These are phyloP conservation scores for Sarcophaga rosellei DNA, from an alignment of 2,888 invertebrate genomes.

Conservation along the genomic window DNA sequence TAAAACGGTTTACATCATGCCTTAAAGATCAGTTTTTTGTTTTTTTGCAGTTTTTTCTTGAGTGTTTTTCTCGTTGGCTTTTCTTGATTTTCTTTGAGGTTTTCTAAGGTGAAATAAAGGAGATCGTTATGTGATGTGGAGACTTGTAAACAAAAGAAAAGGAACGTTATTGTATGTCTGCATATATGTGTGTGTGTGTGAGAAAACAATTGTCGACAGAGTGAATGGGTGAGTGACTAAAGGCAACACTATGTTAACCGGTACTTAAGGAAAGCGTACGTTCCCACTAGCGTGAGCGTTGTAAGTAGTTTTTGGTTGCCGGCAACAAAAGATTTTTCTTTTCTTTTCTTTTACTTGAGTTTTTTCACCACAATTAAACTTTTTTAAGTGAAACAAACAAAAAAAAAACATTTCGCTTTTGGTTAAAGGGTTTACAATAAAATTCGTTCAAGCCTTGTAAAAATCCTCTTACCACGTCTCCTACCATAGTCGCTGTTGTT, in stretches of 20 bases:
- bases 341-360: too few relatives aligned
- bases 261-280: slow-evolving; percentile 8
- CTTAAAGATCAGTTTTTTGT: slow-evolving; percentile 47
- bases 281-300: background rate
- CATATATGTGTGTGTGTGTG: background rate
- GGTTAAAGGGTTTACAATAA: too few relatives aligned
- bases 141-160: slow-evolving; percentile 21
- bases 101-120: slow-evolving; percentile 50
- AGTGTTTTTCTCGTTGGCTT: background rate
- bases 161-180: slow-evolving; percentile 37
- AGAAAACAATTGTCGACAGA: slow-evolving; percentile 18
- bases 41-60: slow-evolving; percentile 4
- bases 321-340: too few relatives aligned
- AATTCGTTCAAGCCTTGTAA: too few relatives aligned
- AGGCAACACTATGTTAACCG: slow-evolving; percentile 18
- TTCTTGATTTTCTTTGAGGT: background rate
- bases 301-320: slow-evolving; percentile 1
- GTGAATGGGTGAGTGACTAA: background rate
- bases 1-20: slow-evolving; percentile 68
- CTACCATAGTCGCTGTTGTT: too few relatives aligned
- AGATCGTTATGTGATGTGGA: slow-evolving; percentile 46
- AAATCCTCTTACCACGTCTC: too few relatives aligned
- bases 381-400: too few relatives aligned
- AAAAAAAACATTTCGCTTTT: too few relatives aligned
- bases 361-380: too few relatives aligned